A percentile compares a stretch with the other conserved stretches of the same genome.
phyloP scores from a whole-genome alignment of 2,797 vertebrate species.

The Gymnothorax javanicus region DNA sequence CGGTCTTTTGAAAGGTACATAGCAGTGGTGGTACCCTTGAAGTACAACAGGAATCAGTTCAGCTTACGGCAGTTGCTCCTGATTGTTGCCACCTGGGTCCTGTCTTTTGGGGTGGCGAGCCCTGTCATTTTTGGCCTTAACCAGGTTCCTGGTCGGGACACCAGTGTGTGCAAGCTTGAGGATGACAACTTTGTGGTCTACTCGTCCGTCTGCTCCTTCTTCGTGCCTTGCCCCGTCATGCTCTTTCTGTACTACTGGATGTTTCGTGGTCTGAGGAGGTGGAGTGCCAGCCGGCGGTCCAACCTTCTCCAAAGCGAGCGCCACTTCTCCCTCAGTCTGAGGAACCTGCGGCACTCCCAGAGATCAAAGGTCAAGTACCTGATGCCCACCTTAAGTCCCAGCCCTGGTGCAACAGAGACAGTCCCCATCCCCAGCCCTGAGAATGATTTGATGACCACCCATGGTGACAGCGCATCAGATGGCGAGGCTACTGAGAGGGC shows the following conservation, averaged over 20 bases:
- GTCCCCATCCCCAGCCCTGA: slow-evolving; percentile 34
- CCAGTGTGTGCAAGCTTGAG: slow-evolving; percentile 68
- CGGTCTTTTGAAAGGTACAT: slow-evolving; percentile 63
- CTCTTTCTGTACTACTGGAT: slow-evolving; percentile 75
- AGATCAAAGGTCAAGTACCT: slow-evolving; percentile 28
- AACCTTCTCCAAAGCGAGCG: slow-evolving; percentile 35
- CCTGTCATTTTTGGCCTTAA: slow-evolving; percentile 74
- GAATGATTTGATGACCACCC: slow-evolving; percentile 60
- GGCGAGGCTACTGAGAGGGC: slow-evolving; percentile 51
- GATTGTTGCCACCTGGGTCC: slow-evolving; percentile 71
- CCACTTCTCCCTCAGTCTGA: slow-evolving; percentile 56
- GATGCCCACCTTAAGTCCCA: slow-evolving; percentile 7
- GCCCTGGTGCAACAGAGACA: not conserved
- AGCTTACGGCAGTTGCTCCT: slow-evolving; percentile 70
- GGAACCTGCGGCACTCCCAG: slow-evolving; percentile 18
- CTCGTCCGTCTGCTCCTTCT: slow-evolving; percentile 75
- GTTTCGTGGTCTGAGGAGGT: slow-evolving; percentile 67
- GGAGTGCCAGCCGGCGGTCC: slow-evolving; percentile 63
- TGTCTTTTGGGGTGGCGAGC: slow-evolving; percentile 71
- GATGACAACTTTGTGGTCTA: slow-evolving; percentile 72
- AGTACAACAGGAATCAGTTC: slow-evolving; percentile 77
- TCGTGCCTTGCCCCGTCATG: slow-evolving; percentile 74
- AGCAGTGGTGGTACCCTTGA: slow-evolving; percentile 71
- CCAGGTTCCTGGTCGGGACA: slow-evolving; percentile 64
- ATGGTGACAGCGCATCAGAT: slow-evolving; percentile 65